A percentile compares a stretch with the other conserved stretches of the same genome.
Conservation (phyloP, 2,113 vertebrate genomes). For the Micronycteris hirsuta region DNA sequence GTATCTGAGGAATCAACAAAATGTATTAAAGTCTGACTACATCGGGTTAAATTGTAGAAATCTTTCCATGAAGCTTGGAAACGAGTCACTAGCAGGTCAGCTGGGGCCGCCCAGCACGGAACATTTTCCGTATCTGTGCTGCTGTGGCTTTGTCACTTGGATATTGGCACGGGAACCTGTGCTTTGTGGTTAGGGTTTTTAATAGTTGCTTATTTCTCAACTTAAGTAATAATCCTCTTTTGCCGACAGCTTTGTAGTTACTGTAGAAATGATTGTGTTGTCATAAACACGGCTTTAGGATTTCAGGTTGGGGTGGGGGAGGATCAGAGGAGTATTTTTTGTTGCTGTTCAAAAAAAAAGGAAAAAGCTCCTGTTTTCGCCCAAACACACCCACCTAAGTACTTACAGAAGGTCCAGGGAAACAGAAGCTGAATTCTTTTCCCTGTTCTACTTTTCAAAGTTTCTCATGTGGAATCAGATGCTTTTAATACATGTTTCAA, state of each 20-base stretch:
- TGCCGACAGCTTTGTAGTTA: constrained; percentile 63
- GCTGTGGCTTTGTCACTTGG: constrained; percentile 31
- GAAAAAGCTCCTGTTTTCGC: constrained; percentile 46
- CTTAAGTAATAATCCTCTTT: constrained; percentile 60
- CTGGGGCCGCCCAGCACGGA: background rate
- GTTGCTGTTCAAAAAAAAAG: background rate
- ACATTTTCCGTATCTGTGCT: constrained; percentile 26
- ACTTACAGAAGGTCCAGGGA: constrained; percentile 42
- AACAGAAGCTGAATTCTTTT: constrained; percentile 44
- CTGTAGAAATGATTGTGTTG: constrained; percentile 65
- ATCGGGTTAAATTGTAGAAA: background rate
- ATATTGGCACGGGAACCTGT: constrained; percentile 51
- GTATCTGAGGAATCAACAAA: background rate
- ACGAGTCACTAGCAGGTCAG: constrained; percentile 8
- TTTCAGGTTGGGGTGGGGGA: constrained; percentile 31
- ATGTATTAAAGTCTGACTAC: background rate
- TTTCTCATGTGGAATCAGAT: constrained; percentile 59
- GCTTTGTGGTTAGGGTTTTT: constrained; percentile 47
- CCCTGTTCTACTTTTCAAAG: constrained; percentile 4
- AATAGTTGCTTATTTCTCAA: constrained; percentile 56
- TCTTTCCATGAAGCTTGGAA: background rate
- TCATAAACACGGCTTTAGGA: constrained; percentile 66
- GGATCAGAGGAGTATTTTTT: background rate
- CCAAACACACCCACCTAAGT: constrained; percentile 55
- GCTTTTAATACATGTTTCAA: constrained; percentile 65